phyloP scores from a whole-genome alignment of 1,140 invertebrate genomes.

The Lutraria rhynchaena region DNA sequence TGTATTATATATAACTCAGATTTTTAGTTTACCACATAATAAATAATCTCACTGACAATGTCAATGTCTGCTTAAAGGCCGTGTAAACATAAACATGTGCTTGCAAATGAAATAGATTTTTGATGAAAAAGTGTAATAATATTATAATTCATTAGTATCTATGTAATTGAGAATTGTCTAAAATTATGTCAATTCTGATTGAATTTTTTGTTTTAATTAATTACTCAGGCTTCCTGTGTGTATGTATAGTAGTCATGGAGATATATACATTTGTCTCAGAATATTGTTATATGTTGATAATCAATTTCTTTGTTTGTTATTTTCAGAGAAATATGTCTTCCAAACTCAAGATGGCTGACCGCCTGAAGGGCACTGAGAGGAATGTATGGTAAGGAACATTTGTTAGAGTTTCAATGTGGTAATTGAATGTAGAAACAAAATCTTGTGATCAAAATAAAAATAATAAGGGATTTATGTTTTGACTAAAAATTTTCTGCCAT shows the following conservation, averaged over 20 bases:
- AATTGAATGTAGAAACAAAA: too few species aligned
- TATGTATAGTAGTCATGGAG: neutral
- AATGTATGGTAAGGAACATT: slow-evolving; percentile 74
- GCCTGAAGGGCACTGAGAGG: slow-evolving; percentile 75
- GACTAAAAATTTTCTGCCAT: too few species aligned
- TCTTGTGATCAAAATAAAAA: too few species aligned
- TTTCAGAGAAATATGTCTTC: slow-evolving; percentile 71
- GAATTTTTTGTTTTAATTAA: neutral
- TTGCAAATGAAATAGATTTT: too few species aligned
- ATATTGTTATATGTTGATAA: neutral
- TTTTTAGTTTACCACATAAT: too few species aligned
- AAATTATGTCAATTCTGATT: neutral
- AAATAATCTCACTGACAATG: too few species aligned
- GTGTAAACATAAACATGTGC: too few species aligned
- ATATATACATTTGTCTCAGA: neutral
- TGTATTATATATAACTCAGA: too few species aligned
- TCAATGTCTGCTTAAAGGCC: too few species aligned
- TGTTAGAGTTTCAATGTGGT: too few species aligned
- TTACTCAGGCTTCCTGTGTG: neutral
- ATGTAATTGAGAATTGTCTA: neutral
- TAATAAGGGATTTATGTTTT: too few species aligned
- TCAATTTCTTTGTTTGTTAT: slow-evolving; percentile 20
- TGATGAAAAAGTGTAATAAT: neutral
- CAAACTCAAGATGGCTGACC: slow-evolving; percentile 70
- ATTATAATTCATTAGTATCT: neutral